These are phyloP conservation scores for Schizopygopsis pylzovi DNA, from an alignment of 2,797 vertebrate species.

Conservation along the genomic window DNA sequence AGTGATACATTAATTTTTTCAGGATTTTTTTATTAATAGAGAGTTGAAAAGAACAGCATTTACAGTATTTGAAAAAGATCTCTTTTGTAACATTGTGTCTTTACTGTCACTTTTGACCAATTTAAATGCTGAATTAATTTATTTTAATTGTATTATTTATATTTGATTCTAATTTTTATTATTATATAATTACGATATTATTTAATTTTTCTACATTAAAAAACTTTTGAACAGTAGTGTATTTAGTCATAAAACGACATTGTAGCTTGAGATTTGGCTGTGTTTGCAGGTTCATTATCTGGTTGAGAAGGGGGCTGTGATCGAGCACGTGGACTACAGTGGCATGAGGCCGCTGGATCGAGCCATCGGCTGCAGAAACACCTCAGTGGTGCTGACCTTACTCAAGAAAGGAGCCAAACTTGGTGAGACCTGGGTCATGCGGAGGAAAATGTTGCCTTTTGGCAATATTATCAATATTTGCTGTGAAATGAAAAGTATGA, in stretches of 20 bases:
- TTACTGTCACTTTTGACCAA: not conserved
- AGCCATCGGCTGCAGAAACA: constrained; percentile 96
- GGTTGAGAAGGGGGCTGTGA: constrained; percentile 94
- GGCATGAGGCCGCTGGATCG: constrained; percentile 98
- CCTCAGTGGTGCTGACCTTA: constrained; percentile 90
- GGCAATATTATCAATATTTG: not conserved
- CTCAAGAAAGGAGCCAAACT: constrained; percentile 97
- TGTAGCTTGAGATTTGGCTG: too few relatives aligned
- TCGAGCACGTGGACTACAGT: constrained; percentile 95
- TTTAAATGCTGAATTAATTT: not conserved
- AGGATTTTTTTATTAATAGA: not conserved
- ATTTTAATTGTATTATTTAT: too few relatives aligned
- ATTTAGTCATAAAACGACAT: not conserved
- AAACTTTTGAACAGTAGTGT: not conserved
- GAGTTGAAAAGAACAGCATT: not conserved
- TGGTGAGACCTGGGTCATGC: constrained; percentile 75
- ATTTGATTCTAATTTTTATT: too few relatives aligned
- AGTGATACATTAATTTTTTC: not conserved
- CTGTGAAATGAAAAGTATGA: not conserved
- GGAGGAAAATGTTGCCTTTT: not conserved
- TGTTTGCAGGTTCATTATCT: constrained; percentile 90
- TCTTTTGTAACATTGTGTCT: not conserved
- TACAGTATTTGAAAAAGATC: not conserved
- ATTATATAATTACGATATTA: too few relatives aligned
- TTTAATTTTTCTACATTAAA: too few relatives aligned